Base-by-base conservation (phyloP, 2,797 vertebrate species). In the Lagodon rhomboides region DNA sequence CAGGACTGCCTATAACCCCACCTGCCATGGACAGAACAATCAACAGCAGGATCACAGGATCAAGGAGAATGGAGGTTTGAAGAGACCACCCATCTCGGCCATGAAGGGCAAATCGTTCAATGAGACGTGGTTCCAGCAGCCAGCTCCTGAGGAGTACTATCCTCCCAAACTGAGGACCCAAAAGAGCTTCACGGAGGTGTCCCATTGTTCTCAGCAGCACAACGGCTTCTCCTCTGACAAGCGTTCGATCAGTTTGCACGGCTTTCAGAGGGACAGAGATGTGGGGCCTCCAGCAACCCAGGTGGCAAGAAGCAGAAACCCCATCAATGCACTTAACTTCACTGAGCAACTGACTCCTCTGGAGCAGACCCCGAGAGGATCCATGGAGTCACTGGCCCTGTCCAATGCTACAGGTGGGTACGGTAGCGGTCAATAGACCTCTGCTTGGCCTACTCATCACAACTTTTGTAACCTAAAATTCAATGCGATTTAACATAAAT, bases 371-470 rank as follows among this genome's bases (percentile, higher is more conserved):
- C 98, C 98, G 0, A 94, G 95, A 0, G 98, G 97, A 56, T 99
- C 98, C 78, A 97, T 98, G 95, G 98, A 99, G 87, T 99, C 98
- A 0, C 93, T 99, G 47, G 96, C 97, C 0, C 92, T 99, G 77
- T 98, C 98, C 38, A 98, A 97, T 3, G 92, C 96, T 12, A 98
- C 97, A 96, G 98, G 98, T 99, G 94, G 3, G 80, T 89, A 3
- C 25, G 0, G 15, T 20, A 34, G 18, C 20, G 17, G 30, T 11
- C 1, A 1, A 17, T 49, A 58, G 12, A 61, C 12, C 44, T 67
- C 25, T 56, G 22, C 5, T 53, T 64, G 11, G 12, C 30, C 9
- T 50, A 23, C n/a, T 38, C 16, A 60, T 72, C 25, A 53, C 25
- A 58, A 23, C 2, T 46, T 51, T 5, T 38, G 34, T 9, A 9